A percentile compares a stretch with the other conserved stretches of the same genome.
Conservation (phyloP, 2,113 vertebrate species). For the Lophochroa leadbeateri region DNA sequence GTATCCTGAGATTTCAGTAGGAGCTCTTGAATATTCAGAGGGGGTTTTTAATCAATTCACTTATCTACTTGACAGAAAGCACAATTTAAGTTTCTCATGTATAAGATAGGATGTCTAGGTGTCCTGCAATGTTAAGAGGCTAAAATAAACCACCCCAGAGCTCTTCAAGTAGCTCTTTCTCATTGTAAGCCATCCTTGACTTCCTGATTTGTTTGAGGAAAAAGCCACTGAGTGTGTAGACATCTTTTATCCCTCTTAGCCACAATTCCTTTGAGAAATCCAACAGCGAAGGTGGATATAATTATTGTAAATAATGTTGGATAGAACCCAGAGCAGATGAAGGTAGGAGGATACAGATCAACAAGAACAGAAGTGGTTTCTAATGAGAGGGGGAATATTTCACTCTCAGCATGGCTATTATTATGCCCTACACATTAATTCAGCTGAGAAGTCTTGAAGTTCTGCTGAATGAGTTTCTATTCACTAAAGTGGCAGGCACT, state of each 20-base stretch:
- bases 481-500: not conserved
- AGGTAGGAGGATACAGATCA: conserved; percentile 58
- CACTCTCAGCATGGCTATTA: conserved; percentile 54
- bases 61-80: conserved; percentile 15
- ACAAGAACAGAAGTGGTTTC: conserved; percentile 63
- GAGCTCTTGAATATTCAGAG: not conserved
- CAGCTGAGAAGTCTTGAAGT: conserved; percentile 13
- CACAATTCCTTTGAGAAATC: conserved; percentile 53
- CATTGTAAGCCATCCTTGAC: conserved; percentile 29
- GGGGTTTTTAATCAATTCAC: not conserved
- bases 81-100: not conserved
- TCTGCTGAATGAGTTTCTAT: not conserved
- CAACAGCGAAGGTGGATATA: conserved; percentile 51
- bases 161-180: conserved; percentile 47
- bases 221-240: conserved; percentile 49
- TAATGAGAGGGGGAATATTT: conserved; percentile 59
- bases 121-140: conserved; percentile 21
- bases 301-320: conserved; percentile 60
- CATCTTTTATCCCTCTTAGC: conserved; percentile 43
- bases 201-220: conserved; percentile 61
- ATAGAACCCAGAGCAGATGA: conserved; percentile 36
- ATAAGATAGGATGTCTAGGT: not conserved
- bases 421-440: conserved; percentile 55
- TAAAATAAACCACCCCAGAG: conserved; percentile 24
- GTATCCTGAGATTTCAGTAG: not conserved